A percentile compares a stretch with the other conserved stretches of the same genome.
These are phyloP conservation scores for Lynx canadensis DNA, from an alignment of 2,113 vertebrate genomes.

Conservation along the genomic window DNA sequence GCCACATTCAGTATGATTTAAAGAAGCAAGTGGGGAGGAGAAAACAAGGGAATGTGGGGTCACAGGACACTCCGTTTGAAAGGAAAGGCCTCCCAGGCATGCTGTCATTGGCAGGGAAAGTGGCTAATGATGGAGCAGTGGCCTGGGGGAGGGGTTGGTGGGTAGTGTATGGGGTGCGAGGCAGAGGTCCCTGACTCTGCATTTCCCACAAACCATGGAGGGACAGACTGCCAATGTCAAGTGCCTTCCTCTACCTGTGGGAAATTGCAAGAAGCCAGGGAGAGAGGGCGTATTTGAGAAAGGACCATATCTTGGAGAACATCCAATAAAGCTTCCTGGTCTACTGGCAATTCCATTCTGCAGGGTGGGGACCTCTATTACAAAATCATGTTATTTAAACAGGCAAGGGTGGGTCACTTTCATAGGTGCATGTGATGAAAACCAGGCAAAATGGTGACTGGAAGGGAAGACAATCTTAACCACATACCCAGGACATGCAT, in stretches of 20 bases:
- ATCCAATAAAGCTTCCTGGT: background rate
- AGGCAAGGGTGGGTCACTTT: accelerated
- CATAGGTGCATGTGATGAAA: background rate
- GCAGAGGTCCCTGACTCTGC: no score
- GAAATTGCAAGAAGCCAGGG: background rate
- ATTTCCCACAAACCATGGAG: background rate
- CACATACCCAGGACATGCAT: background rate
- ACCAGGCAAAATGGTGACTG: background rate
- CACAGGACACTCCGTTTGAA: background rate
- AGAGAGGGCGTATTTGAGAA: background rate
- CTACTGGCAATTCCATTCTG: background rate
- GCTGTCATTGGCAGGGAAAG: background rate
- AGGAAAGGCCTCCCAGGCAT: background rate
- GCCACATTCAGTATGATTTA: background rate
- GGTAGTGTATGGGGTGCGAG: background rate
- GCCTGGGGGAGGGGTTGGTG: accelerated
- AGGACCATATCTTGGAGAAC: background rate
- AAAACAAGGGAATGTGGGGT: background rate
- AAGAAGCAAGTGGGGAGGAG: background rate
- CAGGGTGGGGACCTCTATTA: background rate
- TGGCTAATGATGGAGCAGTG: background rate
- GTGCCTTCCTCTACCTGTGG: background rate
- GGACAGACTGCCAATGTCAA: background rate
- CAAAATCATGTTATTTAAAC: background rate
- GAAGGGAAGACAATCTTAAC: background rate